Conservation (phyloP, 2,113 vertebrate species). For the Syngnathus scovelli region DNA sequence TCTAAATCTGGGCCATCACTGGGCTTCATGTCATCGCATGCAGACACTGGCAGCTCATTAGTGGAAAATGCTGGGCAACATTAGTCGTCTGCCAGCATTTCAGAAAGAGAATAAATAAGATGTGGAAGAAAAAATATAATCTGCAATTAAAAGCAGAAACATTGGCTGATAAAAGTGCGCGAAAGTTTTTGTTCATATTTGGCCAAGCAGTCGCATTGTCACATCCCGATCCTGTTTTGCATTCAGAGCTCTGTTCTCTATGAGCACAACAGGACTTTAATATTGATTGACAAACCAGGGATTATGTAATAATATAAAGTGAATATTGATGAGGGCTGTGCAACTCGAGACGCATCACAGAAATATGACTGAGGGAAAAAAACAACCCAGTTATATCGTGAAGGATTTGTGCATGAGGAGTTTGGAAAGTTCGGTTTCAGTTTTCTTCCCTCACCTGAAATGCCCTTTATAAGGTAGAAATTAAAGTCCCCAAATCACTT, state of each 20-base stretch:
- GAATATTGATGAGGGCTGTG: neutral
- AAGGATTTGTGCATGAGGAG: neutral
- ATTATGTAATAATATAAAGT: constrained; percentile 34
- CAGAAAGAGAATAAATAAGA: constrained; percentile 24
- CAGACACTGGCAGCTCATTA: constrained; percentile 50
- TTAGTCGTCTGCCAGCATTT: constrained; percentile 43
- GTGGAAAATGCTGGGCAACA: constrained; percentile 35
- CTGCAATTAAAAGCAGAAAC: neutral
- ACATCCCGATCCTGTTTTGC: neutral
- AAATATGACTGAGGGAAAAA: neutral
- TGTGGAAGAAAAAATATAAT: neutral
- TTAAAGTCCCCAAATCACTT: neutral
- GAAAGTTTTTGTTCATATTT: neutral
- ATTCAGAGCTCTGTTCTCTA: neutral
- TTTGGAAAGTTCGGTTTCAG: neutral
- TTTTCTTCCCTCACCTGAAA: neutral
- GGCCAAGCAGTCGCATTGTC: neutral
- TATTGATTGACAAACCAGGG: constrained; percentile 31
- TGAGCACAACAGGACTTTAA: constrained; percentile 8
- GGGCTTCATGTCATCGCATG: constrained; percentile 27
- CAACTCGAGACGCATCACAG: neutral
- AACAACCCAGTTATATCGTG: neutral
- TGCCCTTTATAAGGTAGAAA: neutral
- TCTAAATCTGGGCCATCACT: constrained; percentile 51
- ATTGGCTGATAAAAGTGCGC: neutral